Percentiles rank a stretch among this genome's conserved stretches.
Evolutionary conservation across 1,140 invertebrate genomes (phyloP).

Genomic region (Chlorops oryzae): DNA sequence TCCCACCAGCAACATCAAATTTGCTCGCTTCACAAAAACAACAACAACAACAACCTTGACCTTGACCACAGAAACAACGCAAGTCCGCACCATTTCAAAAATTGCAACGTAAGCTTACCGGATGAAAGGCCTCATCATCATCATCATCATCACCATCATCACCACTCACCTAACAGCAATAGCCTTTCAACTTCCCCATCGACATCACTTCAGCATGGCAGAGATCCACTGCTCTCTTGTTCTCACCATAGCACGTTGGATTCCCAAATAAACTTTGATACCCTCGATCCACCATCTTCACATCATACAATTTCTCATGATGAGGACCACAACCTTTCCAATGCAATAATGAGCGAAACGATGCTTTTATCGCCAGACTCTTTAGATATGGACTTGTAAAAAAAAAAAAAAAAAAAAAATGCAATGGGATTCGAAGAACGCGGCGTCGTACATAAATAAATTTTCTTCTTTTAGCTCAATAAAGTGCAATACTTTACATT

Average conservation of each 20-base stretch:
- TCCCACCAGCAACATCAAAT: not conserved
- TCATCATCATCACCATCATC: constrained; percentile 14
- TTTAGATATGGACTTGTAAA: constrained; percentile 35
- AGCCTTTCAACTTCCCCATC: constrained; percentile 8
- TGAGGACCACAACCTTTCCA: constrained; percentile 26
- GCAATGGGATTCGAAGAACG: too few species aligned
- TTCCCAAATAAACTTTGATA: constrained; percentile 17
- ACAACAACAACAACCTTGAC: not conserved
- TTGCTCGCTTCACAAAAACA: not conserved
- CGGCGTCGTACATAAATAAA: too few species aligned
- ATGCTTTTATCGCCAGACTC: constrained; percentile 32
- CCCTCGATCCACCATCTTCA: constrained; percentile 14
- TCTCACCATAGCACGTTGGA: constrained; percentile 43
- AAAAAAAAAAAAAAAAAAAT: too few species aligned
- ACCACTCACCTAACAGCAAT: constrained; percentile 2
- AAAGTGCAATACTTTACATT: too few species aligned
- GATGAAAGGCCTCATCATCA: constrained; percentile 11
- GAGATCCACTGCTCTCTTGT: constrained; percentile 47
- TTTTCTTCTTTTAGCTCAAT: too few species aligned
- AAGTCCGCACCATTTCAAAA: constrained; percentile 5
- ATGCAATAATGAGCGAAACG: constrained; percentile 28
- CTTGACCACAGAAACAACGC: not conserved
- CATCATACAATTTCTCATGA: constrained; percentile 9
- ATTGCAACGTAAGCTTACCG: constrained; percentile 2
- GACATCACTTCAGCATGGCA: constrained; percentile 13